Evolutionary conservation across 2,113 vertebrate genomes (phyloP).

Genomic region (Corythaeola cristata): DNA sequence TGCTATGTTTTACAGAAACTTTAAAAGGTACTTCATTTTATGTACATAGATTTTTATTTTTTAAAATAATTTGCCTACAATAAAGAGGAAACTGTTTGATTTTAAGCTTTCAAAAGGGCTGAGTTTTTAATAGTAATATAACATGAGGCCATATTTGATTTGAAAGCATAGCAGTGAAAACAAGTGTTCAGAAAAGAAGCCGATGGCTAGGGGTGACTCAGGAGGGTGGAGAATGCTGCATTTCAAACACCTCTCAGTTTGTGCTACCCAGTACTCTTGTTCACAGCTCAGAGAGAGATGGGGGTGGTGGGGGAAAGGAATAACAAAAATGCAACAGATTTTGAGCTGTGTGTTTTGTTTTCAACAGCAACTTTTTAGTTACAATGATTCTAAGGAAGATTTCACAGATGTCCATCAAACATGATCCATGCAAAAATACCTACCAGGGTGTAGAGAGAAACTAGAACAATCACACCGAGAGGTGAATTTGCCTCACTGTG

Average conservation of each 20-base stretch:
- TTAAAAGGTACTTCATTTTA: neutral
- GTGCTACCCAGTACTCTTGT: conserved; percentile 16
- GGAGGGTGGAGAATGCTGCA: conserved; percentile 6
- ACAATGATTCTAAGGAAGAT: neutral
- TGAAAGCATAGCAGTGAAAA: neutral
- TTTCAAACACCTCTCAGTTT: conserved; percentile 25
- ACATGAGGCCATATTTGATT: neutral
- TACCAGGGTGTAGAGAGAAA: neutral
- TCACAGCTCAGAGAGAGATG: conserved; percentile 32
- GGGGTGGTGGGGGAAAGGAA: conserved; percentile 27
- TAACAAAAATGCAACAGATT: conserved; percentile 36
- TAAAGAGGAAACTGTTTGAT: neutral
- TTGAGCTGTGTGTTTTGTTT: conserved; percentile 5
- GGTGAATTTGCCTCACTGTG: neutral
- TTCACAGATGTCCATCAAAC: neutral
- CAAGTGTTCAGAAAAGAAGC: conserved; percentile 18
- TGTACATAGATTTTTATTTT: neutral
- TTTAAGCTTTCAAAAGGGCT: neutral
- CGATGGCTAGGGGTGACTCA: conserved; percentile 19
- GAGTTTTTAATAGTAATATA: neutral
- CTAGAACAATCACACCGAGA: neutral
- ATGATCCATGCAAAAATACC: neutral
- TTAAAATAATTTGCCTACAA: neutral
- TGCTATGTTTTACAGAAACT: neutral
- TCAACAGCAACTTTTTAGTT: neutral